phyloP scores from a whole-genome alignment of 2,888 invertebrate species.

The Cephus spinipes region DNA sequence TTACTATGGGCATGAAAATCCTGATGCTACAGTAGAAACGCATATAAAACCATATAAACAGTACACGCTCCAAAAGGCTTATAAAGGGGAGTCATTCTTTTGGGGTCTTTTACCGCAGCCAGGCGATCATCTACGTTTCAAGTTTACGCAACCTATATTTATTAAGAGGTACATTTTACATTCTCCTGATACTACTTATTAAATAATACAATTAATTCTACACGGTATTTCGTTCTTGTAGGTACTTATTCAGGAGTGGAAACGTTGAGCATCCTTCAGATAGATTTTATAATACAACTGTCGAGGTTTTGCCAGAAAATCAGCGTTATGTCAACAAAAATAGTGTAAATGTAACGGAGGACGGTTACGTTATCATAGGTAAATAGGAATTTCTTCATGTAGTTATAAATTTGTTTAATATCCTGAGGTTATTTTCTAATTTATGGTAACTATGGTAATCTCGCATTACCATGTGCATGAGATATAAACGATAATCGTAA shows the following conservation, averaged over 20 bases:
- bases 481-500: no score
- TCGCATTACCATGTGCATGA: no score
- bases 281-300: slow-evolving; percentile 86
- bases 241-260: slow-evolving; percentile 87
- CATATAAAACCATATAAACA: slow-evolving; percentile 85
- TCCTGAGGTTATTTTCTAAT: no score
- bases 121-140: slow-evolving; percentile 84
- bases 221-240: slow-evolving; percentile 54
- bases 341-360: slow-evolving; percentile 73
- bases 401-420: no score
- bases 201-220: slow-evolving; percentile 1
- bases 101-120: slow-evolving; percentile 90
- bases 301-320: slow-evolving; percentile 79
- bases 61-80: slow-evolving; percentile 83
- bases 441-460: no score
- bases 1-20: slow-evolving; percentile 84
- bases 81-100: slow-evolving; percentile 88
- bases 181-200: background rate
- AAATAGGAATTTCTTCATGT: slow-evolving; percentile 43
- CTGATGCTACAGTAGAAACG: slow-evolving; percentile 76
- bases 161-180: slow-evolving; percentile 73
- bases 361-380: slow-evolving; percentile 80
- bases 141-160: slow-evolving; percentile 78
- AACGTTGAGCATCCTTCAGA: slow-evolving; percentile 91
- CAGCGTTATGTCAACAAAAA: slow-evolving; percentile 67